Evolutionary conservation across 2,797 vertebrate species (phyloP).

Genomic region (Megalops cyprinoides): DNA sequence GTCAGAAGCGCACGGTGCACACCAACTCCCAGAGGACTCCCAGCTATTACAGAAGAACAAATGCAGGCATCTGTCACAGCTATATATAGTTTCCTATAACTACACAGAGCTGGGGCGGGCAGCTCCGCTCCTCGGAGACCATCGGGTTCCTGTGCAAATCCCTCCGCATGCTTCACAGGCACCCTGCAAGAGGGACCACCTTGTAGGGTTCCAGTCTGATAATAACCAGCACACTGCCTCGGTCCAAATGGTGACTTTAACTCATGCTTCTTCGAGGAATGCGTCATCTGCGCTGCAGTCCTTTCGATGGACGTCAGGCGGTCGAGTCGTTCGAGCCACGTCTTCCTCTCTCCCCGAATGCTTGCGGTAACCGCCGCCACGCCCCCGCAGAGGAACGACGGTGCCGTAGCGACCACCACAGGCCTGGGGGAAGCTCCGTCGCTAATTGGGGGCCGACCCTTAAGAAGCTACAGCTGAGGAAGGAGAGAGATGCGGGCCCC

Average conservation of each 20-base stretch:
- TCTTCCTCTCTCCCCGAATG: too few relatives aligned
- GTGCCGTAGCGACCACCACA: too few relatives aligned
- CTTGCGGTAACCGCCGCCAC: not conserved
- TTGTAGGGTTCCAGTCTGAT: not conserved
- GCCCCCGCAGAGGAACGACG: not conserved
- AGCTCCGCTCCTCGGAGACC: not conserved
- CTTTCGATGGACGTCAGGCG: not conserved
- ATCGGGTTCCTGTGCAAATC: not conserved
- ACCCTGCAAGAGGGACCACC: not conserved
- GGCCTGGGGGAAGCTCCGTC: not conserved
- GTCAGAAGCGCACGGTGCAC: not conserved
- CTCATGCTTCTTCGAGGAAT: not conserved
- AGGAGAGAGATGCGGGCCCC: not conserved
- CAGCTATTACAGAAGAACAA: constrained; percentile 22
- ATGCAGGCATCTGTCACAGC: constrained; percentile 13
- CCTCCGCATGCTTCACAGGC: not conserved
- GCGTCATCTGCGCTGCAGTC: not conserved
- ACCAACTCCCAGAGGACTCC: constrained; percentile 1
- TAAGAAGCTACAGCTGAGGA: not conserved
- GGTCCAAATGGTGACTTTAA: not conserved
- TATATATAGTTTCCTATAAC: constrained; percentile 23
- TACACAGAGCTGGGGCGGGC: constrained; percentile 3
- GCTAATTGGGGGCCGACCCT: not conserved
- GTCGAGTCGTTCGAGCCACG: not conserved
- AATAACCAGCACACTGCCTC: not conserved